These are phyloP conservation scores for Eurystomus glaucurus DNA, from an alignment of 2,797 vertebrate species.

Conservation along the genomic window DNA sequence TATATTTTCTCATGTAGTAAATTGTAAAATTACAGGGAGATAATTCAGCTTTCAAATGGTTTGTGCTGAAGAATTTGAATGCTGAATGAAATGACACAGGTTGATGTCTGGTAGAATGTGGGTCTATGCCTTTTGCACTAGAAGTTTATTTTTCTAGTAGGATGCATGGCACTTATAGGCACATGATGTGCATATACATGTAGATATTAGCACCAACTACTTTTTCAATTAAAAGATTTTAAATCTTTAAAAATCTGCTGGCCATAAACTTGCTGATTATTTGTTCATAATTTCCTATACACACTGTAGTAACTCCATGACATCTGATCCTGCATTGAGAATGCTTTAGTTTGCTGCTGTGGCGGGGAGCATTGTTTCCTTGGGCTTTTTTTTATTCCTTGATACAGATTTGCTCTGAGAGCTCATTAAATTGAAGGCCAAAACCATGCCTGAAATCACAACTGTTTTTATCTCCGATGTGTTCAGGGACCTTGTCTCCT, in stretches of 20 bases:
- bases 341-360: neutral
- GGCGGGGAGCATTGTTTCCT: fast-evolving
- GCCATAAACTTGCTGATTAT: neutral
- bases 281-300: neutral
- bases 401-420: neutral
- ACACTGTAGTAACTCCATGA: neutral
- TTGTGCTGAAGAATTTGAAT: neutral
- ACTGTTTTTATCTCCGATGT: neutral
- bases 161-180: neutral
- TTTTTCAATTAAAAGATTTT: neutral
- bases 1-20: neutral
- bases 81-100: neutral
- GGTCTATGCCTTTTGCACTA: neutral
- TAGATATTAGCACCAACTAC: neutral
- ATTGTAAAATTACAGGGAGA: neutral
- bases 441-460: neutral
- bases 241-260: neutral
- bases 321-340: neutral
- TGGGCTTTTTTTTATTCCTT: neutral
- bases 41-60: neutral
- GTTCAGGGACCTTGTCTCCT: neutral
- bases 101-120: neutral
- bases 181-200: neutral
- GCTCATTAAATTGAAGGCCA: neutral
- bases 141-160: neutral